A percentile compares a stretch with the other conserved stretches of the same genome.
Conservation (phyloP, 2,888 invertebrate species). For the Epirrita christyi region DNA sequence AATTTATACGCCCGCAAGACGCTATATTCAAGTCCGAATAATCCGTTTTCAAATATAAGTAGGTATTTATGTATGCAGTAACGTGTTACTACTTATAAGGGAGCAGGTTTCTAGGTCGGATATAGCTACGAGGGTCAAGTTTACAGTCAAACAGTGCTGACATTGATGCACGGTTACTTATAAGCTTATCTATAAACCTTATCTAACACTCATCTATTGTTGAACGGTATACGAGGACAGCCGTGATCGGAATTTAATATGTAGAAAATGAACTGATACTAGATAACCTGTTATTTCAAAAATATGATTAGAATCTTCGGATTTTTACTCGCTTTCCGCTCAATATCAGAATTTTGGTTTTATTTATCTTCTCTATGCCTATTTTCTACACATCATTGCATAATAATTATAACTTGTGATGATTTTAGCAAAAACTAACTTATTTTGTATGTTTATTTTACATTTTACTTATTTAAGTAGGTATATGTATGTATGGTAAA, state of each 20-base stretch:
- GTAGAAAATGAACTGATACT: constrained; percentile 16
- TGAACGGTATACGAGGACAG: constrained; percentile 42
- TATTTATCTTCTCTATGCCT: background rate
- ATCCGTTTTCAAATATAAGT: too few species aligned
- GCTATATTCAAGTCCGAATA: background rate
- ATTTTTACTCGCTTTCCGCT: constrained; percentile 15
- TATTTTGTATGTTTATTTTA: too few species aligned
- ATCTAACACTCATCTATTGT: constrained; percentile 48
- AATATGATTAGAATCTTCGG: constrained; percentile 2
- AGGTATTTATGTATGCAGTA: too few species aligned
- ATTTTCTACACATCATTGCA: too few species aligned
- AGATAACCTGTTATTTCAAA: constrained; percentile 12
- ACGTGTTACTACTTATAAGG: too few species aligned
- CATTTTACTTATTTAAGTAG: too few species aligned
- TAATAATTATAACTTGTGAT: too few species aligned
- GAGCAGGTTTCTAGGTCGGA: too few species aligned
- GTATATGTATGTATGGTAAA: too few species aligned
- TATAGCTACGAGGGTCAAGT: constrained; percentile 47
- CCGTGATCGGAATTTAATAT: constrained; percentile 36
- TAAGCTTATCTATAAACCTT: constrained; percentile 53
- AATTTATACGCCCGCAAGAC: background rate
- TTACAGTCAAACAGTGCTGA: constrained; percentile 48
- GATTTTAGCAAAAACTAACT: background rate
- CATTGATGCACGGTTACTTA: constrained; percentile 49
- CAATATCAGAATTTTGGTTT: constrained; percentile 5